Percentiles rank a stretch among this genome's conserved stretches.
phyloP scores from a whole-genome alignment of 2,797 vertebrate genomes.

The Microctenopoma steveboyesi region DNA sequence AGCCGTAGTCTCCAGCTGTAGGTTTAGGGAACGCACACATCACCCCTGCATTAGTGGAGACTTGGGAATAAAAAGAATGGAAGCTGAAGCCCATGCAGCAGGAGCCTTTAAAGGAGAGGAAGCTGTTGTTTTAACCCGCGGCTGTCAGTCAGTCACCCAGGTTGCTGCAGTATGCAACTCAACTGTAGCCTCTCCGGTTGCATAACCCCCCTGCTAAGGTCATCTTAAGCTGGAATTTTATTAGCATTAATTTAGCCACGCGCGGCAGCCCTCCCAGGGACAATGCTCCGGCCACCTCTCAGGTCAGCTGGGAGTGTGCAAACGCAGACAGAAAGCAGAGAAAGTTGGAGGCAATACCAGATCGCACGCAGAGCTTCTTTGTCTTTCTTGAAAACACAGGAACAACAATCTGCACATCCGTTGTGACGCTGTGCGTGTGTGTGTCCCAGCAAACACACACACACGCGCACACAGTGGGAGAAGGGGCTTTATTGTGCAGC shows the following conservation, averaged over 20 bases:
- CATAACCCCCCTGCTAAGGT: constrained; percentile 65
- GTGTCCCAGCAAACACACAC: constrained; percentile 29
- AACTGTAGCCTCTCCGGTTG: constrained; percentile 56
- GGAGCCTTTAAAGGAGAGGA: constrained; percentile 55
- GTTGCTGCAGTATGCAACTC: constrained; percentile 39
- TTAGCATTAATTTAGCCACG: constrained; percentile 68
- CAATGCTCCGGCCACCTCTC: constrained; percentile 8
- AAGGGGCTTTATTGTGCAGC: constrained; percentile 81
- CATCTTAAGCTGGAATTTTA: constrained; percentile 64
- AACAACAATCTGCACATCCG: constrained; percentile 63
- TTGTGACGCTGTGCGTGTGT: constrained; percentile 44
- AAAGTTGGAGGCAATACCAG: constrained; percentile 31
- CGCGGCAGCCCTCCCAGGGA: constrained; percentile 12
- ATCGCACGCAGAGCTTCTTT: constrained; percentile 38
- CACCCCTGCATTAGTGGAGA: constrained; percentile 14
- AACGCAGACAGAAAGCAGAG: neutral
- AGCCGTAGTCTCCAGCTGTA: constrained; percentile 12
- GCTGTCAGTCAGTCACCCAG: constrained; percentile 57
- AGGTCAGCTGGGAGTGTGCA: constrained; percentile 33
- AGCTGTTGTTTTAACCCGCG: constrained; percentile 68
- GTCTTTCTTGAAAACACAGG: constrained; percentile 50
- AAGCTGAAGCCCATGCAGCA: constrained; percentile 34
- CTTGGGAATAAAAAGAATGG: constrained; percentile 37
- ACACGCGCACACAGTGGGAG: constrained; percentile 68
- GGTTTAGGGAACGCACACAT: constrained; percentile 31